Percentiles rank a stretch among this genome's conserved stretches.
phyloP scores from a whole-genome alignment of 2,113 vertebrate genomes.

The Gnathonemus longibarbis region DNA sequence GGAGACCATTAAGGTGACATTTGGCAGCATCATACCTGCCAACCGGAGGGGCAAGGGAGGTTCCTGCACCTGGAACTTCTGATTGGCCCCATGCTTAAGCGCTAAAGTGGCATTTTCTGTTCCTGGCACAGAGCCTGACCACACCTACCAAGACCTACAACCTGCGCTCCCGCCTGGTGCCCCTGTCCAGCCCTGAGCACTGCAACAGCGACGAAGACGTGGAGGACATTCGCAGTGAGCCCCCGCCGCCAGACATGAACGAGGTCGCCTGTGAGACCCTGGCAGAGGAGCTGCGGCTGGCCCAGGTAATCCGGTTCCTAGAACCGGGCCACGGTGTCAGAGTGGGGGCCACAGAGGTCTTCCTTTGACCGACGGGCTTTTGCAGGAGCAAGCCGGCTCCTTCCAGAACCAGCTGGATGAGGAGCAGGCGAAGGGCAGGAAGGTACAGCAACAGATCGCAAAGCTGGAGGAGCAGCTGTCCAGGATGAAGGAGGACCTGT shows the following conservation, averaged over 20 bases:
- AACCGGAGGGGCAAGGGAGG: neutral
- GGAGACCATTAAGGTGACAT: constrained; percentile 82
- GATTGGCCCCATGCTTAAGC: neutral
- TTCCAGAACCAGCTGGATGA: constrained; percentile 75
- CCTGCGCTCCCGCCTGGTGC: constrained; percentile 63
- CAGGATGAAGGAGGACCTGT: constrained; percentile 61
- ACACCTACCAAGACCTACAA: constrained; percentile 83
- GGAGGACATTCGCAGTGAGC: constrained; percentile 69
- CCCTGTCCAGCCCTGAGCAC: constrained; percentile 69
- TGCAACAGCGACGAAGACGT: constrained; percentile 35
- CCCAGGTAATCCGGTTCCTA: constrained; percentile 64
- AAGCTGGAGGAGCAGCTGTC: constrained; percentile 78
- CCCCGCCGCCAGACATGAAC: constrained; percentile 72
- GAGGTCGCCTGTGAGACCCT: constrained; percentile 79
- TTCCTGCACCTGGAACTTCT: neutral
- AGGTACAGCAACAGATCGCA: constrained; percentile 73
- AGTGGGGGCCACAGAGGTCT: neutral
- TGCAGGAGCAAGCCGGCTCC: constrained; percentile 70
- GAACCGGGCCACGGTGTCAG: neutral
- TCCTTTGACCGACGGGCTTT: neutral
- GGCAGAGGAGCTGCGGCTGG: constrained; percentile 74
- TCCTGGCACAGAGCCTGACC: constrained; percentile 70
- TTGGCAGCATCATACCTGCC: neutral
- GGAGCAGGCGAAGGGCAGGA: constrained; percentile 76
- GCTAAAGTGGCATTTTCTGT: constrained; percentile 16